Conservation (phyloP, 2,888 invertebrate genomes). For the Ptilodon capucinus region DNA sequence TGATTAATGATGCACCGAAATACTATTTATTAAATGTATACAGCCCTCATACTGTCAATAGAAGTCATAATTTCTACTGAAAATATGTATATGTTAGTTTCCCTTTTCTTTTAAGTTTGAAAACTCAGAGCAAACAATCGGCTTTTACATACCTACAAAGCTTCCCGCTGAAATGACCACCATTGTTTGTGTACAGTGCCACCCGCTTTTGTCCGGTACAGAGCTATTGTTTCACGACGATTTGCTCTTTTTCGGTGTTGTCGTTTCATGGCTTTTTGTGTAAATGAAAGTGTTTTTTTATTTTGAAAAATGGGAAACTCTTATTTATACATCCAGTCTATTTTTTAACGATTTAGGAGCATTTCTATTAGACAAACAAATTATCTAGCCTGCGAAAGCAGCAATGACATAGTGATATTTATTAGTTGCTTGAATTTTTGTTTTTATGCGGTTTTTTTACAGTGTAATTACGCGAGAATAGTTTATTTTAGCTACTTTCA, state of each 20-base stretch:
- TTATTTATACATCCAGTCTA: not conserved
- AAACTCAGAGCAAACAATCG: not conserved
- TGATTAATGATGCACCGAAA: no score
- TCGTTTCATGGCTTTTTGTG: not conserved
- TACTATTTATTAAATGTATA: no score
- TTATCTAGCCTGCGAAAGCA: no score
- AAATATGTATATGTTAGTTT: not conserved
- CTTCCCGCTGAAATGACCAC: not conserved
- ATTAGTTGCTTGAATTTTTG: no score
- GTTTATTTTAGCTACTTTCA: no score
- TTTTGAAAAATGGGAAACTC: not conserved
- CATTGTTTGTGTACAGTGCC: not conserved
- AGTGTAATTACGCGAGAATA: no score
- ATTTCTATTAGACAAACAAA: no score
- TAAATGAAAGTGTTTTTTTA: conserved; percentile 1
- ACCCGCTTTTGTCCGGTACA: not conserved
- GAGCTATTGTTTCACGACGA: conserved; percentile 1
- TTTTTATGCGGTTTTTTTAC: no score
- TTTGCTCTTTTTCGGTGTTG: not conserved
- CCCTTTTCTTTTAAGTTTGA: not conserved
- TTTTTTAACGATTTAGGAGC: no score
- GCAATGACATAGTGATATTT: no score
- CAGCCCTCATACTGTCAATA: no score
- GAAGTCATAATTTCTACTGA: no score
- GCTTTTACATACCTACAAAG: not conserved